phyloP scores from a whole-genome alignment of 1,140 invertebrate genomes.

The Nephotettix cincticeps region DNA sequence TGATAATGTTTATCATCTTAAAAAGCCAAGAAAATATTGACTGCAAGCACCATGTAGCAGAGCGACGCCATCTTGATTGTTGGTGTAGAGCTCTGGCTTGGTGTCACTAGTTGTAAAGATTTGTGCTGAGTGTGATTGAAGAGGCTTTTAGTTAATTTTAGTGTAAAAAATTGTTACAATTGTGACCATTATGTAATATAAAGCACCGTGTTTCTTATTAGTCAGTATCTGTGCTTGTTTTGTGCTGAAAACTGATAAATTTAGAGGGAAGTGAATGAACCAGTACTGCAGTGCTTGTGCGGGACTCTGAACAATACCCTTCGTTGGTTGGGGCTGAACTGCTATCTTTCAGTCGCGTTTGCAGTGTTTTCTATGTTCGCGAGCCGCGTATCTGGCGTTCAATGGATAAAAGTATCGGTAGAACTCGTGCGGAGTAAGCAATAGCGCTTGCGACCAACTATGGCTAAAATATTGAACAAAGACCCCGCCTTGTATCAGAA shows the following conservation, averaged over 20 bases:
- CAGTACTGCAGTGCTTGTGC: constrained; percentile 40
- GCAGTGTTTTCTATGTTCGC: constrained; percentile 40
- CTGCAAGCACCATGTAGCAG: no score
- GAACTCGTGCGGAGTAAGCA: constrained; percentile 36
- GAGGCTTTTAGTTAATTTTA: background rate
- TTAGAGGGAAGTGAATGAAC: constrained; percentile 41
- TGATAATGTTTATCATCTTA: no score
- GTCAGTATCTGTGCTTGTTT: background rate
- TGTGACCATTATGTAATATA: background rate
- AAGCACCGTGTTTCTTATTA: background rate
- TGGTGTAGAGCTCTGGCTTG: constrained; percentile 27
- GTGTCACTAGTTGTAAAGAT: constrained; percentile 25
- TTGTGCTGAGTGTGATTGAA: background rate
- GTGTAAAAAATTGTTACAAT: background rate
- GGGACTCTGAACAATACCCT: constrained; percentile 42
- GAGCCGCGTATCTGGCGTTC: constrained; percentile 41
- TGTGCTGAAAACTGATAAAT: background rate
- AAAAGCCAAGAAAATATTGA: no score
- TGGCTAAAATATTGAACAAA: constrained; percentile 70
- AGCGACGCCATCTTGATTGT: constrained; percentile 31
- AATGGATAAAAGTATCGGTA: constrained; percentile 38
- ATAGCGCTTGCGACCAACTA: constrained; percentile 42
- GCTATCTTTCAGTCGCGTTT: constrained; percentile 41
- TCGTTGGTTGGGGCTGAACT: constrained; percentile 42
- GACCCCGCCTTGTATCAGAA: constrained; percentile 67